These are phyloP conservation scores for Montipora sp. DNA, from an alignment of 64 coral and sea anemone genomes.

Conservation along the genomic window DNA sequence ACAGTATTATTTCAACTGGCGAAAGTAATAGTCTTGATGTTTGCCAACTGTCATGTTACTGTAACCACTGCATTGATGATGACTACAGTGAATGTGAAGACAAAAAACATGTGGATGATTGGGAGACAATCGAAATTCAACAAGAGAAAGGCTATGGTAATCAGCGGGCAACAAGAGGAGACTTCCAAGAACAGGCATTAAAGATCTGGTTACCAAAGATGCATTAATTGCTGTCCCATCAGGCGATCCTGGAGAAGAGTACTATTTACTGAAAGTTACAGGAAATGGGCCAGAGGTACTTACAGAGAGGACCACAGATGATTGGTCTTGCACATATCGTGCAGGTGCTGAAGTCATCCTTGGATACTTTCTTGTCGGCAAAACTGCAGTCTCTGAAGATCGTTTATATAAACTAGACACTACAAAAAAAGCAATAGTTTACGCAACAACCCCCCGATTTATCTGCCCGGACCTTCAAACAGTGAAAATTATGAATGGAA, in stretches of 20 bases:
- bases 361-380: neutral
- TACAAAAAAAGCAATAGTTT: constrained; percentile 25
- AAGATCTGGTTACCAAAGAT: neutral
- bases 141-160: neutral
- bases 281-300: constrained; percentile 39
- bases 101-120: neutral
- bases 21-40: neutral
- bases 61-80: constrained; percentile 1
- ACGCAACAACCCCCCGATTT: neutral
- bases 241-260: constrained; percentile 39
- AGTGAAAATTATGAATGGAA: no score
- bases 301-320: neutral
- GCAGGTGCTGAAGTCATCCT: neutral
- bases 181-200: neutral
- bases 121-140: neutral
- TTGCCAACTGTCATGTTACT: constrained; percentile 14
- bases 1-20: neutral
- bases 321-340: constrained; percentile 2
- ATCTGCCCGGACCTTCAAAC: constrained; percentile 13
- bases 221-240: constrained; percentile 29
- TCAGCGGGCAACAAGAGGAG: neutral
- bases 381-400: neutral
- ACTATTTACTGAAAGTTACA: constrained; percentile 35
- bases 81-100: constrained; percentile 7
- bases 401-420: constrained; percentile 31